Conservation (phyloP, 1,140 invertebrate genomes). For the Drosophila repletoides region DNA sequence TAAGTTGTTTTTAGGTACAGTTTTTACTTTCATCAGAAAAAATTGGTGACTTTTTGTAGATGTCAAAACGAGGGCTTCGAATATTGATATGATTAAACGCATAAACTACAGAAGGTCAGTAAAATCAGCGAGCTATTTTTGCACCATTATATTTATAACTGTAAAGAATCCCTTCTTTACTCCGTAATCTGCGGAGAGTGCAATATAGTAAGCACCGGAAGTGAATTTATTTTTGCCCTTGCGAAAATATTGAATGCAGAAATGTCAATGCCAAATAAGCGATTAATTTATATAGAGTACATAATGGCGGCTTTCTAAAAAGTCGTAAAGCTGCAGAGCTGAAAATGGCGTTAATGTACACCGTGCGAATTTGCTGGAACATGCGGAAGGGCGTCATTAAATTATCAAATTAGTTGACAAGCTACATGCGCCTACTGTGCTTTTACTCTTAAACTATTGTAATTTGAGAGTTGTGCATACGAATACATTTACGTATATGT, state of each 20-base stretch:
- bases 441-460: conserved; percentile 40
- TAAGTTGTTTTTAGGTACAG: too few species aligned
- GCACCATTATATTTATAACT: too few species aligned
- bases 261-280: conserved; percentile 36
- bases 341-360: conserved; percentile 42
- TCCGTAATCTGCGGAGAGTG: too few species aligned
- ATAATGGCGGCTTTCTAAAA: neutral
- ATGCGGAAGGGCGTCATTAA: conserved; percentile 66
- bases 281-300: neutral
- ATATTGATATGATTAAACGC: too few species aligned
- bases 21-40: too few species aligned
- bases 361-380: conserved; percentile 48
- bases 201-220: too few species aligned
- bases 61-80: too few species aligned
- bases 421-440: neutral
- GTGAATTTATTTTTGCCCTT: neutral
- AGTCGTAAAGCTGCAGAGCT: neutral
- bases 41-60: too few species aligned
- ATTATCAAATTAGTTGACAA: conserved; percentile 43
- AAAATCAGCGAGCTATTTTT: too few species aligned
- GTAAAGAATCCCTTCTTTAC: too few species aligned
- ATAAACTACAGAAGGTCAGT: too few species aligned
- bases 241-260: neutral
- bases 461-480: conserved; percentile 44
- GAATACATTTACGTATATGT: conserved; percentile 9